phyloP scores from a whole-genome alignment of 1,140 invertebrate species.

The Chironomus striatipennis region DNA sequence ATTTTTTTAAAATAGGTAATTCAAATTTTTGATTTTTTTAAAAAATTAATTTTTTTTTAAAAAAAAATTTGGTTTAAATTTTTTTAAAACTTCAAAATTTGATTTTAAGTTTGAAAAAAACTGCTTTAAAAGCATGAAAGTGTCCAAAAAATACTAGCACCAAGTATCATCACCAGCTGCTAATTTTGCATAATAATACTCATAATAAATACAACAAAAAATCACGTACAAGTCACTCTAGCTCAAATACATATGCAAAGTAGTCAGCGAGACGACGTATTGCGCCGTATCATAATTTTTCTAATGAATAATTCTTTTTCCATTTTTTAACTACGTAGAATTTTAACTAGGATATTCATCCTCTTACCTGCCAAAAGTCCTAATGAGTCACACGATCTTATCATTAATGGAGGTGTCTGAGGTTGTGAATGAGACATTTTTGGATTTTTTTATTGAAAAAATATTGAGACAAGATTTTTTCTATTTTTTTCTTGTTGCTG shows the following conservation, averaged over 20 bases:
- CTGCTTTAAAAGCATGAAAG: too few species aligned
- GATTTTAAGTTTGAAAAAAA: too few species aligned
- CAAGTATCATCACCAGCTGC: too few species aligned
- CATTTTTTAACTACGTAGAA: background rate
- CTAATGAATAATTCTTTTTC: background rate
- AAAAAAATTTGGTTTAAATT: too few species aligned
- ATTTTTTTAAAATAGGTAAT: too few species aligned
- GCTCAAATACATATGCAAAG: background rate
- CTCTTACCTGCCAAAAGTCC: background rate
- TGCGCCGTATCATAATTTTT: conserved; percentile 6
- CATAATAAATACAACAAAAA: background rate
- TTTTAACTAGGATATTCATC: background rate
- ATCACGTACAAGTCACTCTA: background rate
- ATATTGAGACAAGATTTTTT: background rate
- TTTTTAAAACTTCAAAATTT: too few species aligned
- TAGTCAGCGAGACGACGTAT: background rate
- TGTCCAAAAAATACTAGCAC: too few species aligned
- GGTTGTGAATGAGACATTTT: conserved; percentile 11
- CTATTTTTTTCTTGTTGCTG: background rate
- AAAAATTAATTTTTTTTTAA: too few species aligned
- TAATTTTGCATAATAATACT: background rate
- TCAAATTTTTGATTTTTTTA: too few species aligned
- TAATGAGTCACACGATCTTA: background rate
- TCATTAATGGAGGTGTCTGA: background rate
- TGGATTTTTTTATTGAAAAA: background rate